Percentiles rank a stretch among this genome's conserved stretches.
These are phyloP conservation scores for Spheniscus humboldti DNA, from an alignment of 2,797 vertebrate species.

Conservation along the genomic window DNA sequence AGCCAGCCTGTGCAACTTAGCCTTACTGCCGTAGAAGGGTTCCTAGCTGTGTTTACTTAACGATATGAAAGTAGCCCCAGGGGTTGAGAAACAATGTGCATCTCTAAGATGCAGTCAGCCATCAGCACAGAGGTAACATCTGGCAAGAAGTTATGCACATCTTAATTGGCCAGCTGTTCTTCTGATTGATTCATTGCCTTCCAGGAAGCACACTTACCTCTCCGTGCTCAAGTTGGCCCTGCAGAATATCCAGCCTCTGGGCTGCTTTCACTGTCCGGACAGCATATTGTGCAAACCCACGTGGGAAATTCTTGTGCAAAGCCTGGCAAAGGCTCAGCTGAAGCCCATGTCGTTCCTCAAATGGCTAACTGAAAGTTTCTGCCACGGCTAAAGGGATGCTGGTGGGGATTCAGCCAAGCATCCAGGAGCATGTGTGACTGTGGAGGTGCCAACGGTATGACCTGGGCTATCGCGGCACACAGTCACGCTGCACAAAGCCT, in stretches of 20 bases:
- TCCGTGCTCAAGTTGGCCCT: background rate
- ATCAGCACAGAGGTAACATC: slow-evolving; percentile 57
- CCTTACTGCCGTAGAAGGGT: background rate
- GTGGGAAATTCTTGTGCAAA: background rate
- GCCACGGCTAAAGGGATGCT: background rate
- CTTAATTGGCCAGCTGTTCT: slow-evolving; percentile 58
- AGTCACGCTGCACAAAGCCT: background rate
- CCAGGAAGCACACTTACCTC: background rate
- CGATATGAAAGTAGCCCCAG: background rate
- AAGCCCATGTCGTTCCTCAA: background rate
- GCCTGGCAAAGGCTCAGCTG: background rate
- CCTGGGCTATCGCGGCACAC: accelerated
- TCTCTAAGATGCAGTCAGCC: slow-evolving; percentile 61
- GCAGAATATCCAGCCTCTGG: background rate
- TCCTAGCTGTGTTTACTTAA: slow-evolving; percentile 48
- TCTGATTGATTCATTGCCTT: slow-evolving; percentile 58
- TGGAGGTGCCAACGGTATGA: accelerated
- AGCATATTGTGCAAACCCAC: background rate
- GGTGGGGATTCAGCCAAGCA: background rate
- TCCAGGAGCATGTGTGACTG: background rate
- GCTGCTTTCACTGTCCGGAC: background rate
- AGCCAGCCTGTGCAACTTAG: background rate
- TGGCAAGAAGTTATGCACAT: slow-evolving; percentile 45
- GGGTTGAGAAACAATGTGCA: slow-evolving; percentile 47
- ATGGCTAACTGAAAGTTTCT: background rate